A percentile compares a stretch with the other conserved stretches of the same genome.
These are phyloP conservation scores for Phasianus colchicus DNA, from an alignment of 2,113 vertebrate species.

Conservation along the genomic window DNA sequence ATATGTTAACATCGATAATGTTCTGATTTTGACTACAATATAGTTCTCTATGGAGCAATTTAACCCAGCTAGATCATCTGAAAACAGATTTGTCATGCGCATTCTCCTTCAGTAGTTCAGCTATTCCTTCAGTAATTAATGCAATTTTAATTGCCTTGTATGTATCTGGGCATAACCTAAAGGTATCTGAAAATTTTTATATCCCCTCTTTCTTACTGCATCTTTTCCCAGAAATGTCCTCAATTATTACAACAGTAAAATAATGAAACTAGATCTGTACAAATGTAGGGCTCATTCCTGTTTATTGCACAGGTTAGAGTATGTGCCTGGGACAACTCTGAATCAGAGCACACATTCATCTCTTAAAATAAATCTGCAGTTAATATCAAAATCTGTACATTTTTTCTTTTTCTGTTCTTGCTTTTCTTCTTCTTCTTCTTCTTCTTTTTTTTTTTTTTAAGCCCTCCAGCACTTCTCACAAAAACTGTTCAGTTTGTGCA, in stretches of 20 bases:
- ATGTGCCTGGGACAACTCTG: not conserved
- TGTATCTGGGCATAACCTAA: not conserved
- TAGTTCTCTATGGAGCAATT: slow-evolving; percentile 62
- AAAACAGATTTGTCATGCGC: slow-evolving; percentile 58
- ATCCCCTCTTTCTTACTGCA: not conserved
- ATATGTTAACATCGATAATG: slow-evolving; percentile 37
- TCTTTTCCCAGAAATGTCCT: not conserved
- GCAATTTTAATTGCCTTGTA: slow-evolving; percentile 67
- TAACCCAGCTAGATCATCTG: slow-evolving; percentile 53
- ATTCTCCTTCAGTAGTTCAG: slow-evolving; percentile 27
- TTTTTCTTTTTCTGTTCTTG: not conserved
- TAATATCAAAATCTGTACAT: not conserved
- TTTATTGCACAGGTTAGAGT: not conserved
- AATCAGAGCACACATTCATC: not conserved
- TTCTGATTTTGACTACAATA: slow-evolving; percentile 53
- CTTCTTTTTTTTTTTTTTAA: not conserved
- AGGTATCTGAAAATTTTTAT: slow-evolving; percentile 11
- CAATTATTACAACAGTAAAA: not conserved
- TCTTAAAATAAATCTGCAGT: not conserved
- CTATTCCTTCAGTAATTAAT: slow-evolving; percentile 69
- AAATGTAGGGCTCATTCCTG: not conserved
- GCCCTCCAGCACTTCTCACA: not conserved
- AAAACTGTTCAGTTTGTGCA: not conserved
- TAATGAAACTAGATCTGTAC: not conserved
- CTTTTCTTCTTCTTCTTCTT: not conserved